Base-by-base conservation (phyloP, 2,888 invertebrate genomes). In the Ametastegia equiseti region DNA sequence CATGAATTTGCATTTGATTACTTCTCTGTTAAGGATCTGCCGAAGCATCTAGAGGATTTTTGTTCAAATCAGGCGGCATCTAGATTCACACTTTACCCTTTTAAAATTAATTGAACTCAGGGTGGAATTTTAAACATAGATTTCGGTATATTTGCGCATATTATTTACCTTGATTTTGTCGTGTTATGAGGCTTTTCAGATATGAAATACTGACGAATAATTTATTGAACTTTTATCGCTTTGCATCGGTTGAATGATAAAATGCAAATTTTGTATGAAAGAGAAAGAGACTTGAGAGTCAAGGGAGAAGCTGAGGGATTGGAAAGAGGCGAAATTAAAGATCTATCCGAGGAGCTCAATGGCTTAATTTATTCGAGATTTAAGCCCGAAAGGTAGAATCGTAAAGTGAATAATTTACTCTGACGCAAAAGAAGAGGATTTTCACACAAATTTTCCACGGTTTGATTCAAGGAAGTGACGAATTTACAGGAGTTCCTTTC, bases 281-380 rank as follows among this genome's bases (percentile, higher is more conserved):
- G 1, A 1, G 33, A 42, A n/a, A 42, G 1, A 30, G 3, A 69
- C n/a, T n/a, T n/a, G n/a, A n/a, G n/a, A n/a, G n/a, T n/a, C n/a
- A n/a, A n/a, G n/a, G n/a, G n/a, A n/a, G n/a, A n/a, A n/a, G n/a
- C n/a, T n/a, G 19, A 11, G n/a, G 4, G 1, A 39, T 39, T 23
- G 11, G 30, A 30, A 45, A 47, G 30, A n/a, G 50, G 30, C 71
- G n/a, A 33, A 50, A 73, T 47, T 50, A 47, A 47, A 45, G 15
- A 47, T 47, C 50, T 23, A 73, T 73, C 47, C 15, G n/a, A 47
- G n/a, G 23, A 30, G n/a, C 6, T 73, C 50, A 50, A 73, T 30
- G 73, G 73, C 30, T 73, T 30, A 50, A 73, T 73, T 73, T 73
- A 47, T 47, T 6, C 27, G 13, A 33, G 73, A 47, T 1, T 47